These are phyloP conservation scores for Thunnus albacares DNA, from an alignment of 2,797 vertebrate species.

Conservation along the genomic window DNA sequence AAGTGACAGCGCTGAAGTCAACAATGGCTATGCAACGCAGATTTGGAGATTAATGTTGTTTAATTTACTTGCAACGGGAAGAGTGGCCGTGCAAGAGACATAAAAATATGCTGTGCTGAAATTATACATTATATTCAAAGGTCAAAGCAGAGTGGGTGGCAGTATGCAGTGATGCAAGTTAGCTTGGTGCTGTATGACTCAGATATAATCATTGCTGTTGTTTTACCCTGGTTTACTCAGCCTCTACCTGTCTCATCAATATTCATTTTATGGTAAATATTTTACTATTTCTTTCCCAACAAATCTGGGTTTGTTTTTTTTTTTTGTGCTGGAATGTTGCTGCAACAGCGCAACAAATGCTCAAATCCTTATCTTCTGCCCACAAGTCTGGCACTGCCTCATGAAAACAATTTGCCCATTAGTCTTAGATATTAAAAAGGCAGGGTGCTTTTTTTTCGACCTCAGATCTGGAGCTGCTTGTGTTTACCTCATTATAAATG, in stretches of 20 bases:
- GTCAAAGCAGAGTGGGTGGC: constrained; percentile 55
- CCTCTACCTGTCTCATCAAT: constrained; percentile 44
- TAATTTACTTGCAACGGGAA: constrained; percentile 13
- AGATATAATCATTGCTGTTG: constrained; percentile 43
- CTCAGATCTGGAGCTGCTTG: constrained; percentile 50
- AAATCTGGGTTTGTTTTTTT: constrained; percentile 20
- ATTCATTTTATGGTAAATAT: constrained; percentile 58
- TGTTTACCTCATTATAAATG: constrained; percentile 67
- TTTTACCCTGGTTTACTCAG: constrained; percentile 29
- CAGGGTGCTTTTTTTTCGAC: constrained; percentile 15
- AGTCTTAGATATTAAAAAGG: constrained; percentile 58
- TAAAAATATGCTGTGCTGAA: constrained; percentile 13
- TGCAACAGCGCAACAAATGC: constrained; percentile 58
- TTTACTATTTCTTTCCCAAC: constrained; percentile 40
- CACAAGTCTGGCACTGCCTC: constrained; percentile 60
- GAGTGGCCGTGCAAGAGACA: constrained; percentile 4
- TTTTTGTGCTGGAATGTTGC: constrained; percentile 30
- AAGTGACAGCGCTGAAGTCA: constrained; percentile 33
- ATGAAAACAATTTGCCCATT: constrained; percentile 62
- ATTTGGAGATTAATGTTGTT: background rate
- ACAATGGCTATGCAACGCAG: background rate
- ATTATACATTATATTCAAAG: constrained; percentile 36
- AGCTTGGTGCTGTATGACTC: constrained; percentile 35
- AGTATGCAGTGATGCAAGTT: constrained; percentile 27
- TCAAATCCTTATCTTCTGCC: constrained; percentile 60